phyloP scores from a whole-genome alignment of 2,797 vertebrate genomes.

The Xenentodon cancila region DNA sequence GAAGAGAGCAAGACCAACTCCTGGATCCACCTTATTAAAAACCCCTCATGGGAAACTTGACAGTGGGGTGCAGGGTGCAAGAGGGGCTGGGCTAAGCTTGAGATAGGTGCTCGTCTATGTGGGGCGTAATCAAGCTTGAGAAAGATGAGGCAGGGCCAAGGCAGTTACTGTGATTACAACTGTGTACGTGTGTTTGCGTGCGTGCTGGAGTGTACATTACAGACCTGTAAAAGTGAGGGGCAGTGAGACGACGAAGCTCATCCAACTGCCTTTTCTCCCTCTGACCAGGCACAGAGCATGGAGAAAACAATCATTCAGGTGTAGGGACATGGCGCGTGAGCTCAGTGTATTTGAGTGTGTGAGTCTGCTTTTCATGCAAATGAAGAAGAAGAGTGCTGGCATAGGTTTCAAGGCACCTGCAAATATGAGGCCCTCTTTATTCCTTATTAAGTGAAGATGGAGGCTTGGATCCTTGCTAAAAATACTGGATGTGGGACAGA shows the following conservation, averaged over 20 bases:
- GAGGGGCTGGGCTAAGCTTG: slow-evolving; percentile 79
- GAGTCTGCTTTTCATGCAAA: slow-evolving; percentile 19
- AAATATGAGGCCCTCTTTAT: slow-evolving; percentile 57
- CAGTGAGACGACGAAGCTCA: slow-evolving; percentile 40
- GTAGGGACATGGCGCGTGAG: slow-evolving; percentile 11
- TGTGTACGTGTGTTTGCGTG: slow-evolving; percentile 16
- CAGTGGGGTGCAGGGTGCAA: slow-evolving; percentile 64
- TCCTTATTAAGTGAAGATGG: slow-evolving; percentile 80
- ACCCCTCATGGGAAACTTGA: slow-evolving; percentile 72
- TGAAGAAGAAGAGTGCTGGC: slow-evolving; percentile 28
- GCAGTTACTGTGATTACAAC: slow-evolving; percentile 59
- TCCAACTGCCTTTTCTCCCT: slow-evolving; percentile 19
- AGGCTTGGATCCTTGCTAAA: slow-evolving; percentile 78
- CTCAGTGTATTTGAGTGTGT: background rate
- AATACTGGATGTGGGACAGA: slow-evolving; percentile 77
- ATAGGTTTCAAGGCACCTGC: slow-evolving; percentile 39
- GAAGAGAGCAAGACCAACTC: slow-evolving; percentile 83
- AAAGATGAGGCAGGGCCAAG: slow-evolving; percentile 51
- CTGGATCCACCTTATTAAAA: slow-evolving; percentile 80
- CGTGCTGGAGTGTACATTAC: slow-evolving; percentile 36
- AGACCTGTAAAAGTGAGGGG: slow-evolving; percentile 50
- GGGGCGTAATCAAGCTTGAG: slow-evolving; percentile 52
- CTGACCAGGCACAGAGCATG: slow-evolving; percentile 12
- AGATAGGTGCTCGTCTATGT: slow-evolving; percentile 68
- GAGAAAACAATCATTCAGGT: slow-evolving; percentile 26